Conservation (phyloP, 1,140 invertebrate species). For the Drosophila gunungcola region DNA sequence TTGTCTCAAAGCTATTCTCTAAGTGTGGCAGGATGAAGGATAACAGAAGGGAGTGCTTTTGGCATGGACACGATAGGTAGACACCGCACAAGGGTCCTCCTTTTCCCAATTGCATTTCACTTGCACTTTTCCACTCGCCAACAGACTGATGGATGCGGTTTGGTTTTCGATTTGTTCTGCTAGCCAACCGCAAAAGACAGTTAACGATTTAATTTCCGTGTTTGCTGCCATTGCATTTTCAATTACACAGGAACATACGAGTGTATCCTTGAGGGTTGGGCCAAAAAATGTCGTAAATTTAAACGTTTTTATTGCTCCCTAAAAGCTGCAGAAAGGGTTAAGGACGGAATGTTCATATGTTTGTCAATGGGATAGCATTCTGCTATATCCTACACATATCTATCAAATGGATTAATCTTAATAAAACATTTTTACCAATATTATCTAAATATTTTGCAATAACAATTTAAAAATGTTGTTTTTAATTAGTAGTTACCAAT, state of each 20-base stretch:
- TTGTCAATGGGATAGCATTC: neutral
- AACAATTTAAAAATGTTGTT: no score
- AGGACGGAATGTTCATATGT: slow-evolving; percentile 1
- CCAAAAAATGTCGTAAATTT: slow-evolving; percentile 44
- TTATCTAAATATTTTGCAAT: no score
- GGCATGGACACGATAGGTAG: neutral
- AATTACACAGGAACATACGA: slow-evolving; percentile 36
- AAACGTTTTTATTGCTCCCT: slow-evolving; percentile 30
- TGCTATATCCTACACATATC: neutral
- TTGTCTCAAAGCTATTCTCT: neutral
- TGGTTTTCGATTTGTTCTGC: slow-evolving; percentile 25
- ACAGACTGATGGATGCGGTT: slow-evolving; percentile 33
- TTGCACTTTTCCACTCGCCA: slow-evolving; percentile 56
- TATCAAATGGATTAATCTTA: neutral
- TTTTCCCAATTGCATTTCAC: slow-evolving; percentile 36
- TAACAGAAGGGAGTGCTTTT: neutral
- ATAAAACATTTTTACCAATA: no score
- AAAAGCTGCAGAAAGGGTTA: neutral
- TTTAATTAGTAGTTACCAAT: no score
- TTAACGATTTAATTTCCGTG: slow-evolving; percentile 55
- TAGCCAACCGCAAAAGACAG: slow-evolving; percentile 47
- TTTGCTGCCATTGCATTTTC: slow-evolving; percentile 49
- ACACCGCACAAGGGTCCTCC: neutral
- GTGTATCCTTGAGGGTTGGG: slow-evolving; percentile 12
- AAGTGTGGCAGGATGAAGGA: neutral